Conservation (phyloP, 2,113 vertebrate genomes). For the Hippocampus comes region DNA sequence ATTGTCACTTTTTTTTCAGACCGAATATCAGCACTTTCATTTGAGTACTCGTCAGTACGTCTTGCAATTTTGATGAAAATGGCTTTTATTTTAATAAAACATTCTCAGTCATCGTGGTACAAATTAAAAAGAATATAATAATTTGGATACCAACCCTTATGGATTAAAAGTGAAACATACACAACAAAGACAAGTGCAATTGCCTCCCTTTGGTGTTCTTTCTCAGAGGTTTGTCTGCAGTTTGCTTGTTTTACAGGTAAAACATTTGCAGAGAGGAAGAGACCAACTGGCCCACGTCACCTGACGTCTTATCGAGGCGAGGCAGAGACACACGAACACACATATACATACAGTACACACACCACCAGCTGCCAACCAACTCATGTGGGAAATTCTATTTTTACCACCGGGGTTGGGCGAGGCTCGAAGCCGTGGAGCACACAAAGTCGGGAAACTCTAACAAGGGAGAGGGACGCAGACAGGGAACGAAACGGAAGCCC, state of each 20-base stretch:
- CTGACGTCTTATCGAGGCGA: slow-evolving; percentile 16
- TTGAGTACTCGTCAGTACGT: too few relatives aligned
- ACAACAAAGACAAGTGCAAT: background rate
- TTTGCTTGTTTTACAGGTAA: background rate
- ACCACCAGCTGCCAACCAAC: slow-evolving; percentile 12
- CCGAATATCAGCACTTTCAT: too few relatives aligned
- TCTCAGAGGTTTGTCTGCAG: background rate
- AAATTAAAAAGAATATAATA: background rate
- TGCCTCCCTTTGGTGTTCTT: background rate
- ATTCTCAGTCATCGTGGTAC: background rate
- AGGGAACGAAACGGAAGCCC: slow-evolving; percentile 64
- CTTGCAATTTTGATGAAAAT: too few relatives aligned
- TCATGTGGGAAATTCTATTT: slow-evolving; percentile 69
- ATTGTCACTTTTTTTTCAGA: too few relatives aligned
- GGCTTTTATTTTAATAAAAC: too few relatives aligned
- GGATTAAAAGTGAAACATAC: background rate
- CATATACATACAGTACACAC: slow-evolving; percentile 20
- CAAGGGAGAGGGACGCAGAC: slow-evolving; percentile 35
- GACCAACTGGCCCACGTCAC: slow-evolving; percentile 3
- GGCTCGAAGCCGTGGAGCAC: slow-evolving; percentile 52
- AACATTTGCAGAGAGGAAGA: background rate
- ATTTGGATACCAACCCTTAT: background rate
- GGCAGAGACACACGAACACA: slow-evolving; percentile 51
- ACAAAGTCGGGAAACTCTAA: slow-evolving; percentile 65
- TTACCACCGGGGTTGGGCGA: slow-evolving; percentile 61